A percentile compares a stretch with the other conserved stretches of the same genome.
These are phyloP conservation scores for Platypus cylindrus DNA, from an alignment of 2,888 invertebrate species.

Conservation along the genomic window DNA sequence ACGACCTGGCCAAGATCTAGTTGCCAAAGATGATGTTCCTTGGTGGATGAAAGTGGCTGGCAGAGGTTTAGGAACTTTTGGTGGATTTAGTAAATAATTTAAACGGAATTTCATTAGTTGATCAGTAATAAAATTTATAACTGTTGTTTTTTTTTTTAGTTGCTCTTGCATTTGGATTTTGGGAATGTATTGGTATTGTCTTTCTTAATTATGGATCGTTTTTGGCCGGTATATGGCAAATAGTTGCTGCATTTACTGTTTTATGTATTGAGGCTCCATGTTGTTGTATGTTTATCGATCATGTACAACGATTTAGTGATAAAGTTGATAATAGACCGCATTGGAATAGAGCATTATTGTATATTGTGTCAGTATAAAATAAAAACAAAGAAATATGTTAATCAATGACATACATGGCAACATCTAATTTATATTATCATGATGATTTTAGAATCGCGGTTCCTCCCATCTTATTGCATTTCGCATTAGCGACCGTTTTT, in stretches of 20 bases:
- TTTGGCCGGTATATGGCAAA: conserved; percentile 72
- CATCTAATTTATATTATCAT: background rate
- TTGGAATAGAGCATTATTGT: conserved; percentile 79
- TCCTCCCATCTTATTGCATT: conserved; percentile 67
- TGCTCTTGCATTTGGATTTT: conserved; percentile 69
- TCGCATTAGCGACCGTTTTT: conserved; percentile 62
- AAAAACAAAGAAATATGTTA: conserved; percentile 2
- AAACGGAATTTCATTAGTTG: conserved; percentile 3
- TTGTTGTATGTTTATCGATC: conserved; percentile 93
- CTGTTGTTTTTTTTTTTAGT: conserved; percentile 45
- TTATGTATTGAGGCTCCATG: conserved; percentile 91
- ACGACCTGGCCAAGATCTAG: conserved; percentile 66
- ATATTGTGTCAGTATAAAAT: conserved; percentile 60
- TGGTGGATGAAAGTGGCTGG: conserved; percentile 86
- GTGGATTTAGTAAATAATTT: conserved; percentile 71
- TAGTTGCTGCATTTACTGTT: conserved; percentile 78
- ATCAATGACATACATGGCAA: too few relatives aligned
- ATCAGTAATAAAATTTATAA: too few relatives aligned
- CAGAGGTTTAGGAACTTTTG: conserved; percentile 70
- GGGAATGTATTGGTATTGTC: conserved; percentile 58
- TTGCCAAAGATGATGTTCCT: conserved; percentile 68
- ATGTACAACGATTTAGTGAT: conserved; percentile 75
- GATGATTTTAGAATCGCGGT: conserved; percentile 53
- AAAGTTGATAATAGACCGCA: conserved; percentile 74
- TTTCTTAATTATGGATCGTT: conserved; percentile 51